A percentile compares a stretch with the other conserved stretches of the same genome.
phyloP scores from a whole-genome alignment of 2,797 vertebrate species.

The Petrocephalus sullivani region DNA sequence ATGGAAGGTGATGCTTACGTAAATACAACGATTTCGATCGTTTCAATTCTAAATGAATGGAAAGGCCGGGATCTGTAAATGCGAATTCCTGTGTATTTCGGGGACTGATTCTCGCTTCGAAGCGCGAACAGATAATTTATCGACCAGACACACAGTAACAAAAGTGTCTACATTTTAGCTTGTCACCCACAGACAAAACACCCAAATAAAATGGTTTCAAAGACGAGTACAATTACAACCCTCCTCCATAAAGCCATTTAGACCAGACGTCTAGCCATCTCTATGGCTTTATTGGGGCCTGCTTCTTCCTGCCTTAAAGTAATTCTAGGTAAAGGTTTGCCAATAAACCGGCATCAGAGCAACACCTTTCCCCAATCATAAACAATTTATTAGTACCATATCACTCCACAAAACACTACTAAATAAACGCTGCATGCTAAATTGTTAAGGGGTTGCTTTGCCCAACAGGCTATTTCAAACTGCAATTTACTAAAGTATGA shows the following conservation, averaged over 20 bases:
- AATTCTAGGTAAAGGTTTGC: conserved; percentile 75
- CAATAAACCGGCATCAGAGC: conserved; percentile 71
- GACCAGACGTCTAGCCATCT: conserved; percentile 98
- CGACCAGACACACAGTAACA: conserved; percentile 74
- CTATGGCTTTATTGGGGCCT: conserved; percentile 92
- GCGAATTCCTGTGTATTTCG: conserved; percentile 58
- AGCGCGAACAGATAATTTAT: conserved; percentile 68
- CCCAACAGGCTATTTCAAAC: conserved; percentile 16
- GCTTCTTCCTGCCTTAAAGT: conserved; percentile 95
- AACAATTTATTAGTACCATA: conserved; percentile 46
- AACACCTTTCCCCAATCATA: conserved; percentile 70
- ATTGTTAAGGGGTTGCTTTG: neutral
- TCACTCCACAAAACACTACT: conserved; percentile 25
- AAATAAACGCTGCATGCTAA: neutral
- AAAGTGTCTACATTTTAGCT: conserved; percentile 76
- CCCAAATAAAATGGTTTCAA: conserved; percentile 83
- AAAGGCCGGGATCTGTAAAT: conserved; percentile 60
- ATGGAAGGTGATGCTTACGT: neutral
- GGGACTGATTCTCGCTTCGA: conserved; percentile 59
- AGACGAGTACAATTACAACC: conserved; percentile 74
- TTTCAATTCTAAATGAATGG: conserved; percentile 38
- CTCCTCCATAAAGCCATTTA: conserved; percentile 92
- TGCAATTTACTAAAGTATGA: neutral
- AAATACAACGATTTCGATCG: conserved; percentile 26
- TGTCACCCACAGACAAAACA: conserved; percentile 80